Percentiles rank a stretch among this genome's conserved stretches.
Conservation (phyloP, 2,888 invertebrate genomes). For the Encarsia formosa region DNA sequence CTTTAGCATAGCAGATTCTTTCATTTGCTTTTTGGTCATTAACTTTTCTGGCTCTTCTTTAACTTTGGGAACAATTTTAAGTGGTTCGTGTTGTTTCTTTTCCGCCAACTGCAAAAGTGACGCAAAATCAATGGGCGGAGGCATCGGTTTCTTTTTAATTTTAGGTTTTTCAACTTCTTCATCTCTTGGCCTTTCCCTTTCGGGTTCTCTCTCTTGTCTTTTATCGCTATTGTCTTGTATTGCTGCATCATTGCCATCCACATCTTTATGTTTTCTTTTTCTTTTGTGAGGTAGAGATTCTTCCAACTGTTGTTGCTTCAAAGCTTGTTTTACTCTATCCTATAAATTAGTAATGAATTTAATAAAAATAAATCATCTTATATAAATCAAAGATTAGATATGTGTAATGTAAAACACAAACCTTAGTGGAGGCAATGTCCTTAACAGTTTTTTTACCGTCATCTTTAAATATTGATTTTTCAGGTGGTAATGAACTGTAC, state of each 20-base stretch:
- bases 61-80: constrained; percentile 57
- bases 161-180: constrained; percentile 53
- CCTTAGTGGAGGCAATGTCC: constrained; percentile 53
- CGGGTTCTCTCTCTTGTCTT: constrained; percentile 35
- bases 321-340: constrained; percentile 72
- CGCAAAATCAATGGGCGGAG: constrained; percentile 75
- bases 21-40: constrained; percentile 77
- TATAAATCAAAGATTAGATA: neutral
- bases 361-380: constrained; percentile 6
- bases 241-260: constrained; percentile 48
- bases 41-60: constrained; percentile 62
- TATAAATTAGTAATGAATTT: constrained; percentile 30
- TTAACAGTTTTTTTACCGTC: constrained; percentile 55
- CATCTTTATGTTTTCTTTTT: constrained; percentile 54
- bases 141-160: constrained; percentile 60
- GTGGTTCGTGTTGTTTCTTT: constrained; percentile 76
- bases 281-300: constrained; percentile 66
- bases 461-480: constrained; percentile 63
- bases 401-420: constrained; percentile 24
- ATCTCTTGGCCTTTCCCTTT: constrained; percentile 38
- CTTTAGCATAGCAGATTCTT: constrained; percentile 69
- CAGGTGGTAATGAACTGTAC: constrained; percentile 68
- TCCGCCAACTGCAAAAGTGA: constrained; percentile 77
- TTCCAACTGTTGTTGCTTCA: constrained; percentile 68
- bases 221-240: constrained; percentile 42